phyloP scores from a whole-genome alignment of 2,113 vertebrate genomes.

The Pelecanus crispus region DNA sequence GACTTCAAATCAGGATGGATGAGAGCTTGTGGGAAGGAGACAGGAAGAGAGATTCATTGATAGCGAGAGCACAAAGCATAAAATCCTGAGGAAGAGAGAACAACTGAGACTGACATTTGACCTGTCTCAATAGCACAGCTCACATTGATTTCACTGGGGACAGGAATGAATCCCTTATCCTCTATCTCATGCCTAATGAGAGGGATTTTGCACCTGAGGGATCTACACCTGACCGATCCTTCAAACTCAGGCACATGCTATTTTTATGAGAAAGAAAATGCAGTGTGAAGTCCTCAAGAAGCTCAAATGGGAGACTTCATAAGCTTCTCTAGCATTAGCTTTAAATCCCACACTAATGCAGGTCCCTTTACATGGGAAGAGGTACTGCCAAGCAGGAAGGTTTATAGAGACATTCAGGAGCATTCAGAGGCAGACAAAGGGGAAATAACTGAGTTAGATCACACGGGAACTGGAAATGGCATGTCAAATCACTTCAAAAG shows the following conservation, averaged over 20 bases:
- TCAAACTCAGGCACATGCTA: background rate
- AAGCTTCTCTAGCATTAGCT: constrained; percentile 18
- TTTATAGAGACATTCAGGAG: constrained; percentile 20
- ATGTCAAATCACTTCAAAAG: constrained; percentile 56
- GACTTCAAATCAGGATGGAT: constrained; percentile 61
- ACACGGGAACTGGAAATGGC: constrained; percentile 45
- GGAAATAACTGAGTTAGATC: constrained; percentile 34
- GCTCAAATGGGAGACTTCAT: background rate
- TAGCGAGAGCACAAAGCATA: constrained; percentile 42
- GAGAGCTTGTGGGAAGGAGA: constrained; percentile 48
- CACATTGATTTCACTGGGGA: background rate
- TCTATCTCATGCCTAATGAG: background rate
- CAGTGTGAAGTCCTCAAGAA: background rate
- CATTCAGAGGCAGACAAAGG: constrained; percentile 29
- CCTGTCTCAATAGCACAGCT: constrained; percentile 37
- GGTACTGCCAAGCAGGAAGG: background rate
- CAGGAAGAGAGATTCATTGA: constrained; percentile 46
- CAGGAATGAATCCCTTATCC: constrained; percentile 35
- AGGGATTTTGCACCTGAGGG: constrained; percentile 41
- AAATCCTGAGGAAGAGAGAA: constrained; percentile 25
- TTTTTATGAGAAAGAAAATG: background rate
- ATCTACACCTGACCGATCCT: constrained; percentile 18
- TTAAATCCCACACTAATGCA: constrained; percentile 20
- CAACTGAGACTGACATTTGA: constrained; percentile 51
- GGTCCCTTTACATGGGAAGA: background rate